A percentile compares a stretch with the other conserved stretches of the same genome.
These are phyloP conservation scores for Pyrocoelia pectoralis DNA, from an alignment of 2,888 invertebrate species.

Conservation along the genomic window DNA sequence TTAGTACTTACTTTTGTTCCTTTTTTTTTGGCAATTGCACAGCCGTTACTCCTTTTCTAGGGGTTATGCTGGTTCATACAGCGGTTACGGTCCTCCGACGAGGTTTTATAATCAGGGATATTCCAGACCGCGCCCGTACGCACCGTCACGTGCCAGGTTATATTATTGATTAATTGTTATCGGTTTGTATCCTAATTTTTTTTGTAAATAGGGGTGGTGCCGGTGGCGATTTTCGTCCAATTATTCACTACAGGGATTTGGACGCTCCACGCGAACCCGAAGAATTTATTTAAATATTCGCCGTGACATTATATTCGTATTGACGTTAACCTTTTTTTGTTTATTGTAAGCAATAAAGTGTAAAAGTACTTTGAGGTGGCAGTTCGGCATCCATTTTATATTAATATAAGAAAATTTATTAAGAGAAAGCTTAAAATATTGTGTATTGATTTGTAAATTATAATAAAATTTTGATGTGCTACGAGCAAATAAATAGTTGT, in stretches of 20 bases:
- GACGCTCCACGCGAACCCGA: constrained; percentile 92
- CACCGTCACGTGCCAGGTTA: constrained; percentile 52
- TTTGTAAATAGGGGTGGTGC: constrained; percentile 71
- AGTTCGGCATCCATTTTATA: background rate
- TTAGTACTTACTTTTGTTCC: background rate
- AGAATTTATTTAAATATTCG: constrained; percentile 73
- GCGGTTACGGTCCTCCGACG: constrained; percentile 60
- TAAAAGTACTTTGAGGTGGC: background rate
- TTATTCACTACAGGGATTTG: constrained; percentile 92
- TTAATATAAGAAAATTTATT: background rate
- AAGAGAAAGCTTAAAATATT: background rate
- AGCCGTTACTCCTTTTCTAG: constrained; percentile 36
- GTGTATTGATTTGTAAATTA: background rate
- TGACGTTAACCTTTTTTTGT: background rate
- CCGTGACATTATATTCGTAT: background rate
- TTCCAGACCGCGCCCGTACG: constrained; percentile 32
- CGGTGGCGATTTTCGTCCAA: constrained; percentile 81
- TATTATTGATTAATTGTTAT: background rate
- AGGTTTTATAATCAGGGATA: constrained; percentile 64
- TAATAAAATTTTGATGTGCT: background rate
- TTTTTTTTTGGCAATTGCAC: constrained; percentile 23
- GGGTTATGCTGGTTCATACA: constrained; percentile 56
- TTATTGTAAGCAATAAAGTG: background rate
- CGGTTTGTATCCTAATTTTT: background rate
- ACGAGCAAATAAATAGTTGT: constrained; percentile 1